These are phyloP conservation scores for Caenorhabditis doughertyi DNA, from an alignment of 2,888 invertebrate genomes.

Conservation along the genomic window DNA sequence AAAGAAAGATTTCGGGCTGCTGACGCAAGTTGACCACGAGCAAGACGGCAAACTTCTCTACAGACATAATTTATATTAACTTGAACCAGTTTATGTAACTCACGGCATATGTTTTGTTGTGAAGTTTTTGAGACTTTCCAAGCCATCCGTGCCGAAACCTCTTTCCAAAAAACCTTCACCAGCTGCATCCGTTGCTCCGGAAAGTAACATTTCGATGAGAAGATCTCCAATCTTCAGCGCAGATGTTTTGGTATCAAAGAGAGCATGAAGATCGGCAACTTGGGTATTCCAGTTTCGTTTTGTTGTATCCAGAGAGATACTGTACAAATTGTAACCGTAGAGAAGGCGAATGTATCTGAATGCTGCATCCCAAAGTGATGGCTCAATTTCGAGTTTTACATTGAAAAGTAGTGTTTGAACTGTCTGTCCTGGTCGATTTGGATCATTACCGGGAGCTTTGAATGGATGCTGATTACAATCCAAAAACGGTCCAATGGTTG, in stretches of 20 bases:
- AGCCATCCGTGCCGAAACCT: slow-evolving; percentile 54
- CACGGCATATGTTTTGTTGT: slow-evolving; percentile 53
- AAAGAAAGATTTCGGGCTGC: slow-evolving; percentile 54
- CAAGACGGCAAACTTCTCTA: slow-evolving; percentile 52
- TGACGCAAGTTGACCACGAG: slow-evolving; percentile 47
- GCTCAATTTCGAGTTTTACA: slow-evolving; percentile 42
- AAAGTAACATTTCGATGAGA: slow-evolving; percentile 56
- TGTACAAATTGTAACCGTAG: slow-evolving; percentile 37
- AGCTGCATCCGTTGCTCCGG: slow-evolving; percentile 49
- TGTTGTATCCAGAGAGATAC: slow-evolving; percentile 38
- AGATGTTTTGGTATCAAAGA: slow-evolving; percentile 49
- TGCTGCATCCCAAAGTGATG: slow-evolving; percentile 53
- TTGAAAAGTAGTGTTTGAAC: slow-evolving; percentile 52
- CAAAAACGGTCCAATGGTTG: slow-evolving; percentile 42
- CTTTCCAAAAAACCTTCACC: slow-evolving; percentile 59
- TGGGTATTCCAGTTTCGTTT: slow-evolving; percentile 48
- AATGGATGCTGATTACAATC: slow-evolving; percentile 32
- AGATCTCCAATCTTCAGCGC: slow-evolving; percentile 56
- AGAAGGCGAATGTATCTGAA: slow-evolving; percentile 51
- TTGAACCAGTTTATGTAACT: slow-evolving; percentile 7
- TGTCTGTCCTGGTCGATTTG: slow-evolving; percentile 8
- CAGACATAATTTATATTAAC: neutral
- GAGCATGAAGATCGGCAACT: slow-evolving; percentile 24
- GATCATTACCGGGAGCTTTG: slow-evolving; percentile 1
- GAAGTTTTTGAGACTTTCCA: slow-evolving; percentile 27